Base-by-base conservation (phyloP, 2,797 vertebrate genomes). In the Oreortyx pictus region DNA sequence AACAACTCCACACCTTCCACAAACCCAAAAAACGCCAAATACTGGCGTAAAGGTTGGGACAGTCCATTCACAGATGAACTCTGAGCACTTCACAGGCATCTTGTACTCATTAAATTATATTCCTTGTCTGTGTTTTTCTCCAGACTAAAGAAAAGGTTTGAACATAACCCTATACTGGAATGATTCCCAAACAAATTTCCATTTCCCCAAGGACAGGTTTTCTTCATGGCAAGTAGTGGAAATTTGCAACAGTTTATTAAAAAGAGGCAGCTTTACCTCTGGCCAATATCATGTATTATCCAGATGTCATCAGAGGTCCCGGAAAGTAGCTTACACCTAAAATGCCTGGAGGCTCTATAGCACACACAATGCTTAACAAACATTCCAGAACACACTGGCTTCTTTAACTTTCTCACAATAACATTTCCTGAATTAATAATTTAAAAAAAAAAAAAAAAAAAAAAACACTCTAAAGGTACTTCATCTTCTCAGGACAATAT, bases 241-340 rank as follows among this genome's bases (percentile, higher is more conserved):
- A 96, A 95, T 93, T 92, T 86, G 86, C 90, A 94, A 86, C 22
- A 92, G 87, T 82, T 93, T 94, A 94, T 92, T 96, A 91, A 94
- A 94, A 93, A 94, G 76, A 88, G 89, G 86, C 75, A 92, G 87
- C 79, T 90, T 94, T 87, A 94, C 93, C 92, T 86, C 92, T 94
- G 87, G 92, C 92, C 92, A 96, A 35, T 94, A 87, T 95, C 70
- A 88, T 83, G 87, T 92, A 93, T 92, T 95, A 96, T 89, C 94
- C 94, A 92, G 79, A 95, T 94, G 94, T 95, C 96, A 95, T 73
- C 79, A 92, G 73, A 89, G 87, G 93, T 94, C 93, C 84, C 94
- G 94, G 88, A 96, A 96, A 94, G 93, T 88, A 95, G 92, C 89
- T 93, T 91, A 89, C 86, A 93, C 76, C 74, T 91, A 78, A 89